These are phyloP conservation scores for Monarcha castaneiventris DNA, from an alignment of 2,113 vertebrate species.

Conservation along the genomic window DNA sequence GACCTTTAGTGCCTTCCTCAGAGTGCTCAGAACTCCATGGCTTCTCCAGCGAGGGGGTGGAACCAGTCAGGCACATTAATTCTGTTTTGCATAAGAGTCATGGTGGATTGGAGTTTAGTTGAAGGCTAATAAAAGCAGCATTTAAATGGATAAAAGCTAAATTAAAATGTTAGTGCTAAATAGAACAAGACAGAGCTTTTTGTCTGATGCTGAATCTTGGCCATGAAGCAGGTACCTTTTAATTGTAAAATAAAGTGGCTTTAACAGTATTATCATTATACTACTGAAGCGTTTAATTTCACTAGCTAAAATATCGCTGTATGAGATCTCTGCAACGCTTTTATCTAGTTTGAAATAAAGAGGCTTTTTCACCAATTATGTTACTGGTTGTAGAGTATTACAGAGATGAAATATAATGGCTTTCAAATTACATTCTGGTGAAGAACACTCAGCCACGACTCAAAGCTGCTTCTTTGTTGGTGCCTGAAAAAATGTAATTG, in stretches of 20 bases:
- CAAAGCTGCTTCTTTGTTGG: background rate
- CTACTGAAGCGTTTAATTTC: conserved; percentile 18
- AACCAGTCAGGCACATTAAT: background rate
- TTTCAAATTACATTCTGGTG: conserved; percentile 13
- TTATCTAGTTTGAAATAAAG: conserved; percentile 38
- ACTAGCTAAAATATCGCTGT: background rate
- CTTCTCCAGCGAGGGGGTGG: conserved; percentile 11
- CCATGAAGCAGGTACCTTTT: conserved; percentile 24
- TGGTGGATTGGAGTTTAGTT: background rate
- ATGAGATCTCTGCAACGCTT: conserved; percentile 22
- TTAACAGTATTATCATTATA: background rate
- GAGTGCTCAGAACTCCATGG: background rate
- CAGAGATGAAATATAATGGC: background rate
- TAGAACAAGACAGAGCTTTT: conserved; percentile 8
- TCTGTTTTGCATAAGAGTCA: conserved; percentile 27
- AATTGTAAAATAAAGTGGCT: conserved; percentile 40
- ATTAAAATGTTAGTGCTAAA: conserved; percentile 38
- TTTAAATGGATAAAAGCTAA: conserved; percentile 38
- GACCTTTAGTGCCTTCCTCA: conserved; percentile 18
- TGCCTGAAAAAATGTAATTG: background rate
- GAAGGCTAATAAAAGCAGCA: conserved; percentile 41
- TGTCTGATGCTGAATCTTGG: background rate
- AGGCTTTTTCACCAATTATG: conserved; percentile 11
- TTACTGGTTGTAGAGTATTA: background rate
- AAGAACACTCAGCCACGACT: background rate